Evolutionary conservation across 1,140 invertebrate species (phyloP).

Genomic region (Lepidurus couesii): DNA sequence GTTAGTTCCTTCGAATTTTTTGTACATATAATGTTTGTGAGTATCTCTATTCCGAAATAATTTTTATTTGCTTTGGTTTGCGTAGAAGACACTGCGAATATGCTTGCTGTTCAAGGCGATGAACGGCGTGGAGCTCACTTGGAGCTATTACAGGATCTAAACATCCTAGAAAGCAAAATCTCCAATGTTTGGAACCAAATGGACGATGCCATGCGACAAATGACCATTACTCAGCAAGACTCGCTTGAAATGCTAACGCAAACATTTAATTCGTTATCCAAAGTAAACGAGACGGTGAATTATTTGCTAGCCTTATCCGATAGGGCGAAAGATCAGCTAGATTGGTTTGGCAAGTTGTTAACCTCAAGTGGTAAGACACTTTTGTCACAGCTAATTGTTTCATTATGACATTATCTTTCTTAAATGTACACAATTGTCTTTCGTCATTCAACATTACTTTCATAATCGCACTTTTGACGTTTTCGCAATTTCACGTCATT

Average conservation of each 20-base stretch:
- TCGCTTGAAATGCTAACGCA: slow-evolving; percentile 55
- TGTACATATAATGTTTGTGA: slow-evolving; percentile 45
- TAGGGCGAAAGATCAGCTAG: slow-evolving; percentile 50
- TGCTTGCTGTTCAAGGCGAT: slow-evolving; percentile 48
- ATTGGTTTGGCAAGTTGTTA: slow-evolving; percentile 53
- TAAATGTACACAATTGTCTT: background rate
- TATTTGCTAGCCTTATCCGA: slow-evolving; percentile 51
- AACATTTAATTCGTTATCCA: background rate
- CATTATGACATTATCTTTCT: background rate
- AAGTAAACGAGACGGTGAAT: slow-evolving; percentile 55
- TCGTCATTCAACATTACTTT: background rate
- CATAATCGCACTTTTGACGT: too few relatives aligned
- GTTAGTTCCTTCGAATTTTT: background rate
- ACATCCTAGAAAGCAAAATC: background rate
- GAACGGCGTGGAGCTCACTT: slow-evolving; percentile 50
- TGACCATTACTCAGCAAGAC: slow-evolving; percentile 50
- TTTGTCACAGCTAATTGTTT: background rate
- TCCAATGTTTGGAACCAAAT: slow-evolving; percentile 52
- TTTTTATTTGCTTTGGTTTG: slow-evolving; percentile 36
- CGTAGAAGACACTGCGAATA: slow-evolving; percentile 48
- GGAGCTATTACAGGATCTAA: slow-evolving; percentile 53
- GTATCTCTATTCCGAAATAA: slow-evolving; percentile 24
- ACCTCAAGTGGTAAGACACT: slow-evolving; percentile 49
- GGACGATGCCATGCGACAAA: slow-evolving; percentile 51
- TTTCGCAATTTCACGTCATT: too few relatives aligned